Conservation (phyloP, 2,888 invertebrate genomes). For the Polydrusus cervinus region DNA sequence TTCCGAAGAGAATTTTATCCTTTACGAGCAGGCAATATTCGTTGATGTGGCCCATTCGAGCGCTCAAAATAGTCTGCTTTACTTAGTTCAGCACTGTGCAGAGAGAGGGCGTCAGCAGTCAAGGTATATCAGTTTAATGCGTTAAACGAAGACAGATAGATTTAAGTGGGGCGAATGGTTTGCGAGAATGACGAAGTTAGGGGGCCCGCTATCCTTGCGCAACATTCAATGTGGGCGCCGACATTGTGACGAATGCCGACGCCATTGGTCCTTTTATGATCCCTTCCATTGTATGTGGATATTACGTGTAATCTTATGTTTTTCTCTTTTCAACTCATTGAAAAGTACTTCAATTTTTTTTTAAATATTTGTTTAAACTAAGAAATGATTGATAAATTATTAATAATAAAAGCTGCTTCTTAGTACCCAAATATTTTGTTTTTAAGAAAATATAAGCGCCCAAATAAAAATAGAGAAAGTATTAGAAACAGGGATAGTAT, state of each 20-base stretch:
- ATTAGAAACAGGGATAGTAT: constrained; percentile 13
- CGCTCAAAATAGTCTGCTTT: constrained; percentile 73
- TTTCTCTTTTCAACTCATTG: constrained; percentile 35
- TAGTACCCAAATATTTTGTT: not conserved
- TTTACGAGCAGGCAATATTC: constrained; percentile 69
- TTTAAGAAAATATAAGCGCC: not conserved
- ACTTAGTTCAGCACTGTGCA: constrained; percentile 68
- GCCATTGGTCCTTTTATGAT: constrained; percentile 75
- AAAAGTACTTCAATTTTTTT: not conserved
- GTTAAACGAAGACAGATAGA: constrained; percentile 61
- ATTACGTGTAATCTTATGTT: constrained; percentile 52
- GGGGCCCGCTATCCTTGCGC: constrained; percentile 70
- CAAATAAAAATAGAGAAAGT: not conserved
- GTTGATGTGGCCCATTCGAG: constrained; percentile 75
- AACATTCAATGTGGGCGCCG: constrained; percentile 70
- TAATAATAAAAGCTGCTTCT: not conserved
- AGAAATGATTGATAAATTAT: not conserved
- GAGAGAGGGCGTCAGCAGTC: constrained; percentile 72
- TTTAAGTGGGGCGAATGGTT: constrained; percentile 63
- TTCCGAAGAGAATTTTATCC: constrained; percentile 68
- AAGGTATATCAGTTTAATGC: constrained; percentile 57
- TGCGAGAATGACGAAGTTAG: constrained; percentile 65
- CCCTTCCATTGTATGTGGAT: constrained; percentile 67
- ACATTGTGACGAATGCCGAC: constrained; percentile 75
- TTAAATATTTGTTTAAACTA: not conserved